These are phyloP conservation scores for Drosophila anomalata DNA, from an alignment of 2,888 invertebrate species.

Conservation along the genomic window DNA sequence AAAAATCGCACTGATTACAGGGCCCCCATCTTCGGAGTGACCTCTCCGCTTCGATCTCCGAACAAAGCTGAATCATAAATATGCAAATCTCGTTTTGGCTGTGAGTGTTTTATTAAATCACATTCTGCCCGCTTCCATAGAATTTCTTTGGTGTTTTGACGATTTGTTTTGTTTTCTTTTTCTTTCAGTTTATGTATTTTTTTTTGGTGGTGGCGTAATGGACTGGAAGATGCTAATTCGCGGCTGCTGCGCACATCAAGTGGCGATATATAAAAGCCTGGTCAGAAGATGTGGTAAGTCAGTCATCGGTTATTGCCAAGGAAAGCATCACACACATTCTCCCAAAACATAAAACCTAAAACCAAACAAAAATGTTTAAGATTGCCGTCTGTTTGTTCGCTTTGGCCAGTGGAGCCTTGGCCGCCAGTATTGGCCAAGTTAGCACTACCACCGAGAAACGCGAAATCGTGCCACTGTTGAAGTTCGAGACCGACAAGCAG, in stretches of 20 bases:
- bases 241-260: slow-evolving; percentile 42
- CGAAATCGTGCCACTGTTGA: slow-evolving; percentile 68
- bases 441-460: slow-evolving; percentile 63
- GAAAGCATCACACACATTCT: slow-evolving; percentile 25
- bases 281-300: slow-evolving; percentile 54
- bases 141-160: slow-evolving; percentile 61
- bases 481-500: slow-evolving; percentile 66
- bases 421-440: slow-evolving; percentile 63
- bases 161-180: slow-evolving; percentile 17
- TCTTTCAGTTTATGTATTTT: slow-evolving; percentile 33
- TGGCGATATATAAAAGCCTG: slow-evolving; percentile 76
- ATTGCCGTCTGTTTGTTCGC: slow-evolving; percentile 68
- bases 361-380: slow-evolving; percentile 68
- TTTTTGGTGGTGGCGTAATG: slow-evolving; percentile 59
- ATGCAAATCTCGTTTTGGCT: slow-evolving; percentile 63
- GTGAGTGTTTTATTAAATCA: slow-evolving; percentile 67
- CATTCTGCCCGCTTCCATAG: slow-evolving; percentile 65
- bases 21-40: slow-evolving; percentile 19
- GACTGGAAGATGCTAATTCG: slow-evolving; percentile 69
- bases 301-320: slow-evolving; percentile 30
- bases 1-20: slow-evolving; percentile 32
- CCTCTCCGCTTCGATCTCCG: slow-evolving; percentile 21
- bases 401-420: slow-evolving; percentile 59
- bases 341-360: neutral
- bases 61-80: slow-evolving; percentile 43